These are phyloP conservation scores for Drosophila bifasciata DNA, from an alignment of 1,140 invertebrate genomes.

Conservation along the genomic window DNA sequence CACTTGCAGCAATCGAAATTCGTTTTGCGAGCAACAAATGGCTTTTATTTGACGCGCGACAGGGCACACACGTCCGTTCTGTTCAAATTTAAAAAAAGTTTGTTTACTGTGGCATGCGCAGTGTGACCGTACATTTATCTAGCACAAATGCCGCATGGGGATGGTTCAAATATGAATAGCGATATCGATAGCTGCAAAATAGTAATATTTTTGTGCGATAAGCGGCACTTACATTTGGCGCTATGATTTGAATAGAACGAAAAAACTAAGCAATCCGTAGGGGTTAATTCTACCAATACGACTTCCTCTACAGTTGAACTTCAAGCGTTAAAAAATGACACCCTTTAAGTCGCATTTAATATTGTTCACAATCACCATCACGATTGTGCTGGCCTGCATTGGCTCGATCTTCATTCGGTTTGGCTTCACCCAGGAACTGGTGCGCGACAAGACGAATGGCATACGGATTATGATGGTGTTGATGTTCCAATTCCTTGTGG, in stretches of 20 bases:
- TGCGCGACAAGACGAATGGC: slow-evolving; percentile 57
- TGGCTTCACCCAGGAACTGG: slow-evolving; percentile 57
- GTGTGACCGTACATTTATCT: slow-evolving; percentile 6
- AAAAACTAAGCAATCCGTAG: too few relatives aligned
- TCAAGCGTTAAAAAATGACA: too few relatives aligned
- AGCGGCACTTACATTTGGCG: too few relatives aligned
- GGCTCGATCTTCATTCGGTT: slow-evolving; percentile 18
- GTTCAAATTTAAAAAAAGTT: slow-evolving; percentile 11
- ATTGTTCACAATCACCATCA: slow-evolving; percentile 11
- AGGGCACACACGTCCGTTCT: slow-evolving; percentile 13
- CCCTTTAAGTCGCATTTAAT: background rate
- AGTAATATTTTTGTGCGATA: too few relatives aligned
- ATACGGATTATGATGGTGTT: slow-evolving; percentile 41
- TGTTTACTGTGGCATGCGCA: background rate
- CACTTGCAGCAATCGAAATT: too few relatives aligned
- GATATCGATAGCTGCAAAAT: too few relatives aligned
- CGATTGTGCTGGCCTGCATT: slow-evolving; percentile 7
- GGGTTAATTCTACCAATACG: too few relatives aligned
- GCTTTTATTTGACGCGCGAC: slow-evolving; percentile 51
- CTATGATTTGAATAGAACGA: too few relatives aligned
- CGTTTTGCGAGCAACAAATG: slow-evolving; percentile 33
- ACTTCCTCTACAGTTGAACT: too few relatives aligned
- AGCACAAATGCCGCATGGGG: too few relatives aligned
- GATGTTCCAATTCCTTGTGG: slow-evolving; percentile 56
- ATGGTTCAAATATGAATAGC: too few relatives aligned